Base-by-base conservation (phyloP, 1,140 invertebrate species). In the honey bee (Apis mellifera) region DNA sequence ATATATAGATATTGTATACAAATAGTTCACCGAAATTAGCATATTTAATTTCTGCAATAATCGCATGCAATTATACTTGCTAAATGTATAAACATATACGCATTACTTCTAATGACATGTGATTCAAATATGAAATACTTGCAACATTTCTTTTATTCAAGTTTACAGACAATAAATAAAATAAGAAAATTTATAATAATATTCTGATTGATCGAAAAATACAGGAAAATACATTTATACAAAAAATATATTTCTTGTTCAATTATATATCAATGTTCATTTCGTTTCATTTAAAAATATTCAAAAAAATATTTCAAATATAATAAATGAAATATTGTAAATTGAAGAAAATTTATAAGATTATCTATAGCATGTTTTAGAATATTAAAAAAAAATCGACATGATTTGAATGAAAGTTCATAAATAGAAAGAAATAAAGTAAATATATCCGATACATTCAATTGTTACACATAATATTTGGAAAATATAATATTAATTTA, bases 21-120 rank as follows among this genome's bases (percentile, higher is more conserved):
- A 52, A 32, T 62, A 60, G 57, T 74, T 54, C 1, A 21, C 15
- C 12, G 9, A 68, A 55, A 21, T 66, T 19, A 15, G 3, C 26
- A 9, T 13, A 0, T 77, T 77, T 77, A 23, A n/a, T 77, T 68
- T 57, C 17, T 77, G 19, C 21, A 48, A 57, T 69, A 78, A 69
- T 48, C 57, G n/a, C 4, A 15, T 9, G 11, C 21, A n/a, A 21
- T n/a, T 42, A 59, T 69, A 50, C 54, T 78, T 68, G n/a, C 15
- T 68, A 21, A 54, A 17, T 11, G n/a, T 26, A 19, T 26, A 32
- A 54, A 48, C 64, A 17, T 5, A 15, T 0, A n/a, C 23, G 11
- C 42, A 15, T 15, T 11, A 50, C 54, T 69, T 78, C 23, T 26
- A 13, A n/a, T 15, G 50, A 15, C 12, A 12, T 23, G 62, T 23